Conservation (phyloP, 37 sponge, comb jelly and placozoan species). For the Mnemiopsis leidyi region DNA sequence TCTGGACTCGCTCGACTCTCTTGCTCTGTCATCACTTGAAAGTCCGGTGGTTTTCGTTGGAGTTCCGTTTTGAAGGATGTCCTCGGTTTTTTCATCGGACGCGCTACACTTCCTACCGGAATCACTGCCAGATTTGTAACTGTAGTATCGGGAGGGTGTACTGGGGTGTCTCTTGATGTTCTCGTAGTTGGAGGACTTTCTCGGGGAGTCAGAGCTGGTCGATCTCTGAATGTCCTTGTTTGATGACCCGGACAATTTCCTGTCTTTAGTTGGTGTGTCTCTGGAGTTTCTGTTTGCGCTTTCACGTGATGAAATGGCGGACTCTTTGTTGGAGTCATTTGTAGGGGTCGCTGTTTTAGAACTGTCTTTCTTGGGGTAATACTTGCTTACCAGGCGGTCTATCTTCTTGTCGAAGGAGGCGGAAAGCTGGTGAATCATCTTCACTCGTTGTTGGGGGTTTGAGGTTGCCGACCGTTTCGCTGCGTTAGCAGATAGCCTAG, state of each 20-base stretch:
- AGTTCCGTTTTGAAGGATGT: neutral
- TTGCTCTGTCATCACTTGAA: neutral
- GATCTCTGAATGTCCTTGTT: neutral
- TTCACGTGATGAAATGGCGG: neutral
- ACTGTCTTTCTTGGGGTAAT: neutral
- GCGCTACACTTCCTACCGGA: neutral
- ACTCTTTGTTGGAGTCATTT: neutral
- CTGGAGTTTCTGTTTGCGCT: neutral
- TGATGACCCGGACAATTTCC: neutral
- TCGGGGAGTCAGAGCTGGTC: neutral
- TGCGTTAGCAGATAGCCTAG: neutral
- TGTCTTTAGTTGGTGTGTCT: neutral
- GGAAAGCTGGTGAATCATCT: neutral
- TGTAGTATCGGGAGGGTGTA: constrained; percentile 8
- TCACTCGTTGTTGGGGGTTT: neutral
- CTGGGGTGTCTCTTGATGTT: neutral
- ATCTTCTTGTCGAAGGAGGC: neutral
- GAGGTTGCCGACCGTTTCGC: neutral
- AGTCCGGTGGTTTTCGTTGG: neutral
- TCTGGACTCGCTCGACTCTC: neutral
- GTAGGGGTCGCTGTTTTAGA: neutral
- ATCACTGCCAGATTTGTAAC: neutral
- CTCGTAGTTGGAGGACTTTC: neutral
- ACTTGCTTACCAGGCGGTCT: constrained; percentile 29
- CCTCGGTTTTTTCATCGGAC: neutral